These are phyloP conservation scores for Artemisiospiza belli DNA, from an alignment of 2,113 vertebrate species.

Conservation along the genomic window DNA sequence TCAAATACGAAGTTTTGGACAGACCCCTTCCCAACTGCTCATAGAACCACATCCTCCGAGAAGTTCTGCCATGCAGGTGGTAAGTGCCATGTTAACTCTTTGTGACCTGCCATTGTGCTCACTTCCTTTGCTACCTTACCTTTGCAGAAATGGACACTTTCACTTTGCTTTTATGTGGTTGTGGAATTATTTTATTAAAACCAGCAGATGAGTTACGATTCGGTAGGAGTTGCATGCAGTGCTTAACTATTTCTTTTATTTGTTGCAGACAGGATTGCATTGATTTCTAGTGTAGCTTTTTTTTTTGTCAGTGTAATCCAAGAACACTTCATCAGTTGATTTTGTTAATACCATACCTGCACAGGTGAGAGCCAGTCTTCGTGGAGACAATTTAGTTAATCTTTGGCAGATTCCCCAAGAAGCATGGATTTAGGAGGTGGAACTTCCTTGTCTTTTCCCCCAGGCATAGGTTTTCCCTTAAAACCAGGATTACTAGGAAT, in stretches of 20 bases:
- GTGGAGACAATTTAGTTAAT: slow-evolving; percentile 37
- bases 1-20: slow-evolving; percentile 97
- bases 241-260: slow-evolving; percentile 12
- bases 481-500: slow-evolving; percentile 61
- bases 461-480: slow-evolving; percentile 52
- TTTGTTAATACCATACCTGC: slow-evolving; percentile 51
- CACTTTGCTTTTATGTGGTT: not conserved
- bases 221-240: not conserved
- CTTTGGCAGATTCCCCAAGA: slow-evolving; percentile 54
- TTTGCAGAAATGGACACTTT: not conserved
- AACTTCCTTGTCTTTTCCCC: slow-evolving; percentile 58
- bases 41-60: slow-evolving; percentile 95
- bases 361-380: slow-evolving; percentile 48
- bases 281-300: not conserved
- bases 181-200: not conserved
- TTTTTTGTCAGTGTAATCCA: not conserved
- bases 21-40: slow-evolving; percentile 95
- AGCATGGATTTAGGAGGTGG: slow-evolving; percentile 63
- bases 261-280: slow-evolving; percentile 8
- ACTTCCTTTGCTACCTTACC: not conserved
- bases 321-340: slow-evolving; percentile 40
- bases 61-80: slow-evolving; percentile 98
- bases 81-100: slow-evolving; percentile 75
- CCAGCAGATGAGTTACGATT: not conserved
- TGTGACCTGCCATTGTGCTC: not conserved